These are phyloP conservation scores for Oryzias melastigma DNA, from an alignment of 2,113 vertebrate species.

Conservation along the genomic window DNA sequence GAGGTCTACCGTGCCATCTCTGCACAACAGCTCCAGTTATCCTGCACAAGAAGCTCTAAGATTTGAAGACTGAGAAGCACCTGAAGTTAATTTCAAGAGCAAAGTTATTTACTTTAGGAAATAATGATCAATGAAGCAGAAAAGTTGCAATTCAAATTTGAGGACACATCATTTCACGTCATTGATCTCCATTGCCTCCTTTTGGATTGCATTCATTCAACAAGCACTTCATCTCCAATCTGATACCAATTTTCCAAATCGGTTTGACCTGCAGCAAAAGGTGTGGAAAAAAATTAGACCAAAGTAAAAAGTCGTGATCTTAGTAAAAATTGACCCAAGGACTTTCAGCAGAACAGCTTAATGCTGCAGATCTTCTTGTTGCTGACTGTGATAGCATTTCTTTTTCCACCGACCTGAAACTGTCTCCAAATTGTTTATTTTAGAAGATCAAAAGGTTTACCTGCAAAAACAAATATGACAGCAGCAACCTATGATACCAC, in stretches of 20 bases:
- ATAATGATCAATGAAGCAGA: too few relatives aligned
- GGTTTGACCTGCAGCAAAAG: constrained; percentile 56
- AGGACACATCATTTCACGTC: constrained; percentile 16
- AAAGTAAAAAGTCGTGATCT: too few relatives aligned
- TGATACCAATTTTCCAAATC: constrained; percentile 46
- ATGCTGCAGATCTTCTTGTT: background rate
- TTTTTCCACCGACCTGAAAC: constrained; percentile 19
- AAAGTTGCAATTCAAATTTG: constrained; percentile 12
- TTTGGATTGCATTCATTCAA: constrained; percentile 47
- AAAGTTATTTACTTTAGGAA: too few relatives aligned
- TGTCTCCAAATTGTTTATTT: constrained; percentile 26
- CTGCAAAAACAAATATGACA: constrained; percentile 20
- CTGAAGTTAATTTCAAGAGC: too few relatives aligned
- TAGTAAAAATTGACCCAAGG: too few relatives aligned
- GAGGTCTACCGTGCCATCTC: too few relatives aligned
- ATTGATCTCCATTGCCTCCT: constrained; percentile 4
- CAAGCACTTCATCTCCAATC: constrained; percentile 45
- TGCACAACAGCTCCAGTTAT: too few relatives aligned
- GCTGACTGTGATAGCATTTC: background rate
- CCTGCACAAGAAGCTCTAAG: too few relatives aligned
- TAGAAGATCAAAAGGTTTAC: constrained; percentile 29
- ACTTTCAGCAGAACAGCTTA: constrained; percentile 5
- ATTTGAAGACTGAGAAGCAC: too few relatives aligned
- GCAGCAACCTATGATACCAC: background rate
- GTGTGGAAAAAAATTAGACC: too few relatives aligned